Evolutionary conservation across 2,113 vertebrate genomes (phyloP), one percentile per base, ranked within the genome.

Genomic region (Cyprinus carpio): DNA sequence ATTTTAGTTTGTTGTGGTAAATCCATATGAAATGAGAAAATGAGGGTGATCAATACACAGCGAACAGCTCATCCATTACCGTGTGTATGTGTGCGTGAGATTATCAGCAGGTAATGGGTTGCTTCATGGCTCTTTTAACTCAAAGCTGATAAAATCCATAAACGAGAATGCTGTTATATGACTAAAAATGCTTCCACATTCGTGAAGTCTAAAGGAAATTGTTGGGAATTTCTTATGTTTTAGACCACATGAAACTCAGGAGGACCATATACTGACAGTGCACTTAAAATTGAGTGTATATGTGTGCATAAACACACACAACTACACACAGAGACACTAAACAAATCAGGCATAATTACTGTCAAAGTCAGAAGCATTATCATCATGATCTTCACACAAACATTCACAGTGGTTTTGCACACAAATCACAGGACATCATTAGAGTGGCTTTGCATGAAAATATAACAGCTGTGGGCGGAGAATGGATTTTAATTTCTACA

Each of bases 91-190:
- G 54, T 58, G 25, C 29, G 62, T 83, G 71, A 46, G n/a, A 75
- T 84, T 54, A 76, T 67, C 51, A 76, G 54, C 49, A 75, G 49
- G 67, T 87, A 56, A 80, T 83, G 20, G 65, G 16, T 49, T 72
- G 27, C 84, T 84, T 90, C 64, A 46, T 76, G 54, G 49, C 65
- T 46, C 29, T 62, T 54, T 86, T 87, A 80, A 86, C 67, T 84
- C 31, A n/a, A 64, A 46, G 49, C 75, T 54, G 27, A 62, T 62
- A 31, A 85, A 74, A 72, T 67, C 34, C n/a, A 51, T 83, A 76
- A 72, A 75, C 34, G 16, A 34, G 62, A 72, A 82, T 40, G 18
- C 43, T 74, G 43, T 60, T 69, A 64, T 46, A 56, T 29, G 31
- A 34, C 49, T 46, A 43, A 62, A 80, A 25, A 12, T 25, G 34